A percentile compares a stretch with the other conserved stretches of the same genome.
phyloP scores from a whole-genome alignment of 2,113 vertebrate genomes.

The Malurus elegans region DNA sequence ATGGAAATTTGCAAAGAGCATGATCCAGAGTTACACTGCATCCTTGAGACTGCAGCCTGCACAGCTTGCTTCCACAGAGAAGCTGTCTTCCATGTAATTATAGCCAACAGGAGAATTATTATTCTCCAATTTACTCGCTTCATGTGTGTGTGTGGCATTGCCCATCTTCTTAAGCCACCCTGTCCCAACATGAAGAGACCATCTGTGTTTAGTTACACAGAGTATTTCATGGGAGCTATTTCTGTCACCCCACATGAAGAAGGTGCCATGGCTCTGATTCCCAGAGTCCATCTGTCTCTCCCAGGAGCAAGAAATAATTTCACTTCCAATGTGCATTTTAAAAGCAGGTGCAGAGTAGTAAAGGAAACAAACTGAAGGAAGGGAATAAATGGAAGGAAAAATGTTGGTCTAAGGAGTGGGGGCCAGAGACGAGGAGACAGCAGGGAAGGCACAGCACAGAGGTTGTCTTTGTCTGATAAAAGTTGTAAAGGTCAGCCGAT shows the following conservation, averaged over 20 bases:
- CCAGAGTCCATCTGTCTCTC: slow-evolving; percentile 37
- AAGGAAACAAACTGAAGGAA: slow-evolving; percentile 36
- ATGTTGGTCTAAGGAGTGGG: not conserved
- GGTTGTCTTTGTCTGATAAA: slow-evolving; percentile 57
- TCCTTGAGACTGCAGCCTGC: not conserved
- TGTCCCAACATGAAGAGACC: slow-evolving; percentile 24
- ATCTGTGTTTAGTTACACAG: slow-evolving; percentile 44
- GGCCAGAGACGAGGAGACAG: not conserved
- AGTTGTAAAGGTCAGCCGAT: slow-evolving; percentile 14
- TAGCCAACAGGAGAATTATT: not conserved
- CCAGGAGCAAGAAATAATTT: slow-evolving; percentile 11
- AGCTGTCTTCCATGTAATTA: not conserved
- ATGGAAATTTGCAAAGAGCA: not conserved
- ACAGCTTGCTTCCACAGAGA: slow-evolving; percentile 41
- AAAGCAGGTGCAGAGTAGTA: slow-evolving; percentile 57
- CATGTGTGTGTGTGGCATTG: not conserved
- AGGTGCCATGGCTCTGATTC: slow-evolving; percentile 19
- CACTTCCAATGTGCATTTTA: not conserved
- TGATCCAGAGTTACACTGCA: not conserved
- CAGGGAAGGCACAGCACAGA: slow-evolving; percentile 41
- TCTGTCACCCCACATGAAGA: slow-evolving; percentile 35
- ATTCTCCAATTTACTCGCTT: not conserved
- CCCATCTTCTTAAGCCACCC: slow-evolving; percentile 23
- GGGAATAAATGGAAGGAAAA: not conserved
- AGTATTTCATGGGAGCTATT: slow-evolving; percentile 53